These are phyloP conservation scores for Sarcophaga bullata DNA, from an alignment of 1,140 invertebrate species.

Conservation along the genomic window DNA sequence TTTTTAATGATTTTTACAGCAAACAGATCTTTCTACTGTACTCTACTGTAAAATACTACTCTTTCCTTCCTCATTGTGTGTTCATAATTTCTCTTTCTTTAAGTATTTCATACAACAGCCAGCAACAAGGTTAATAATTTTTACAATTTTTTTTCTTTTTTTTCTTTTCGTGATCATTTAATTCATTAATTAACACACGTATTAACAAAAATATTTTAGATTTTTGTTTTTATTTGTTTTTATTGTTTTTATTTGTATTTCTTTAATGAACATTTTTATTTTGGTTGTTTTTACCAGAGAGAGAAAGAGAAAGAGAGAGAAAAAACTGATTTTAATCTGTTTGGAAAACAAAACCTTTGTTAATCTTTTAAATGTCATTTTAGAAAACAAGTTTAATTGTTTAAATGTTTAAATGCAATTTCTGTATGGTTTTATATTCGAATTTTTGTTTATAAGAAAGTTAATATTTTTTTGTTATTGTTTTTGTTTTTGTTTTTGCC, in stretches of 20 bases:
- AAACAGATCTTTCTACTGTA: too few relatives aligned
- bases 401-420: conserved; percentile 14
- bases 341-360: neutral
- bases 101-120: neutral
- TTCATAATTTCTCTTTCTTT: neutral
- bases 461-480: too few relatives aligned
- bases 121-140: neutral
- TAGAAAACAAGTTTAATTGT: conserved; percentile 25
- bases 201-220: too few relatives aligned
- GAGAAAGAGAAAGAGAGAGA: neutral
- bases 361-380: neutral
- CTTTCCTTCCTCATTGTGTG: neutral
- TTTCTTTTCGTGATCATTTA: neutral
- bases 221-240: too few relatives aligned
- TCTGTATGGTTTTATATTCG: neutral
- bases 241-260: too few relatives aligned
- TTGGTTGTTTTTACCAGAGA: neutral
- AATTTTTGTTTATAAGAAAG: neutral
- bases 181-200: too few relatives aligned
- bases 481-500: neutral
- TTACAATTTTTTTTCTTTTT: neutral
- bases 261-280: too few relatives aligned
- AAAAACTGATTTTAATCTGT: neutral
- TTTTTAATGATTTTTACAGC: neutral
- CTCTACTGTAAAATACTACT: neutral